Percentiles rank a stretch among this genome's conserved stretches.
phyloP scores from a whole-genome alignment of 2,113 vertebrate genomes.

The Erythrocebus patas region DNA sequence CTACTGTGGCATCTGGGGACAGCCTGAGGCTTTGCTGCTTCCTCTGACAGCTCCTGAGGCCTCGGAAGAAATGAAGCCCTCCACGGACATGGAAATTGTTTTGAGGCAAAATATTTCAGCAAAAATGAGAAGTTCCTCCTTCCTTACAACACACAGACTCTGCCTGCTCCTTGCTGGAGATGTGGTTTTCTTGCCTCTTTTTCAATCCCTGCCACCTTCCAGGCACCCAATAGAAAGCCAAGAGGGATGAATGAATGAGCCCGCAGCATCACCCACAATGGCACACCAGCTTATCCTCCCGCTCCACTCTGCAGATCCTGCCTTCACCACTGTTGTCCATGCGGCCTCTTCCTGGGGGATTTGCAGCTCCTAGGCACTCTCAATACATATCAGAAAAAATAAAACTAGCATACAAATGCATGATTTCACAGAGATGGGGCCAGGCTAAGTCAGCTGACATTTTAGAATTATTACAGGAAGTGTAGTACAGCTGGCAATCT shows the following conservation, averaged over 20 bases:
- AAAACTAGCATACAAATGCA: too few species aligned
- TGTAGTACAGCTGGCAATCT: neutral
- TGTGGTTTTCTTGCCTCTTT: accelerated
- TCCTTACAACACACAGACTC: accelerated
- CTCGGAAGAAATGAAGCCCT: neutral
- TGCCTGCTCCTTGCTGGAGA: neutral
- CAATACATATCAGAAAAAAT: neutral
- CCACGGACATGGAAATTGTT: neutral
- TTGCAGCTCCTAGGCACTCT: too few species aligned
- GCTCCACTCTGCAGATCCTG: accelerated
- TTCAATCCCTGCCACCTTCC: neutral
- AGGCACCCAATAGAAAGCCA: neutral
- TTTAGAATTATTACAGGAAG: neutral
- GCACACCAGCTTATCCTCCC: accelerated
- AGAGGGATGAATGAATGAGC: too few species aligned
- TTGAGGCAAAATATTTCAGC: neutral
- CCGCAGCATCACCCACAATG: accelerated
- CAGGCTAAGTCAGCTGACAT: neutral
- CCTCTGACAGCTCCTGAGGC: neutral
- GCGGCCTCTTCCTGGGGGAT: accelerated
- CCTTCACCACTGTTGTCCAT: accelerated
- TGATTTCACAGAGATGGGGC: neutral
- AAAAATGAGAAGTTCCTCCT: neutral
- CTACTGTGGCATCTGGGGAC: neutral
- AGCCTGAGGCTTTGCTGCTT: accelerated